Evolutionary conservation across 2,113 vertebrate species (phyloP), one percentile per base, ranked within the genome.

Genomic region (Gnathochromis pfefferi): DNA sequence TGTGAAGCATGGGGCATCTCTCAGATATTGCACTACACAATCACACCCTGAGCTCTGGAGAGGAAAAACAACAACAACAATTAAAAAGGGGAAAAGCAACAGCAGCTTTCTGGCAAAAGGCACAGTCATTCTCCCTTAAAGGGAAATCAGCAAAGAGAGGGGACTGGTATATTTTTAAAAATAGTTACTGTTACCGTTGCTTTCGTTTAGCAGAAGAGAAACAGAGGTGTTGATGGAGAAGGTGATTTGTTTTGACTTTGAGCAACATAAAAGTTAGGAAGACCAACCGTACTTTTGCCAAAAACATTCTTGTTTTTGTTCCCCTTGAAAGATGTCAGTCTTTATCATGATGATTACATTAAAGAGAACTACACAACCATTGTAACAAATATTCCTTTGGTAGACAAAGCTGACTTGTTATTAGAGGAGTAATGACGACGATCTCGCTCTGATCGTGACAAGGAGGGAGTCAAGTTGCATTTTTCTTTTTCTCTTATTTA

Each of bases 261-360:
- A 5, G 65, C 49, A 40, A 83, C 73, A 75, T 75, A 82, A 47
- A 84, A 87, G 80, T 73, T 87, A 89, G 91, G 92, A 92, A 89
- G 91, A 92, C 75, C 87, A 95, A 95, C 94, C 91, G 93, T 94
- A 95, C 93, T 90, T 95, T 94, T 91, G 90, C 93, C 92, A 92
- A 94, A 94, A 94, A 91, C 73, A 40, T 91, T 83, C 75, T 91
- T 89, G 88, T 88, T 91, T 91, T 87, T 86, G 83, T 90, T 87
- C 91, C 92, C 90, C 83, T 90, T 91, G 31, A 80, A 87, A 89
- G 35, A 91, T 92, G 89, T 93, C 93, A 90, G 88, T 93, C 88
- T 87, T 83, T 28, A 81, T 90, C 53, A 38, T 11, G 68, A 83
- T 68, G 54, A 91, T 65, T 58, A 79, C 75, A 68, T 84, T 38